Conservation (phyloP, 2,888 invertebrate genomes). For the Thereva unica region DNA sequence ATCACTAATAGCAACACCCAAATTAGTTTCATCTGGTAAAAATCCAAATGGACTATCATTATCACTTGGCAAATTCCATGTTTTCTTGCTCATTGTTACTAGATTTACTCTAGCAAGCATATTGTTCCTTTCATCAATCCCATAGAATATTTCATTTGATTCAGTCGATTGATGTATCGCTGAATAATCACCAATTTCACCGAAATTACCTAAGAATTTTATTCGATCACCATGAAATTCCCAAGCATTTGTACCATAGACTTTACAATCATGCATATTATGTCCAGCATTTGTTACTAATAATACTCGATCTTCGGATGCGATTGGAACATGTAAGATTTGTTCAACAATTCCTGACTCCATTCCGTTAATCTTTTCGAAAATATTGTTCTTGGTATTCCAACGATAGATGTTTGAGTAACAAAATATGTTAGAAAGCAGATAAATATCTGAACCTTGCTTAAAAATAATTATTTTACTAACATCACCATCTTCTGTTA, state of each 20-base stretch:
- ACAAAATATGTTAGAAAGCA: conserved; percentile 57
- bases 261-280: conserved; percentile 44
- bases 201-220: conserved; percentile 37
- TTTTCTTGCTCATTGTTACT: conserved; percentile 48
- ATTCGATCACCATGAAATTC: conserved; percentile 45
- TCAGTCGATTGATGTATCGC: conserved; percentile 41
- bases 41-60: conserved; percentile 43
- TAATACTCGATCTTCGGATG: conserved; percentile 43
- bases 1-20: conserved; percentile 54
- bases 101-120: conserved; percentile 49
- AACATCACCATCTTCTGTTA: conserved; percentile 31
- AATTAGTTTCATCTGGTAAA: conserved; percentile 42
- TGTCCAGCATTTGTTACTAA: conserved; percentile 50
- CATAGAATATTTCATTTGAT: conserved; percentile 54
- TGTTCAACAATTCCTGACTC: conserved; percentile 60
- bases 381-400: conserved; percentile 48
- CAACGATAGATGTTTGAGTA: conserved; percentile 58
- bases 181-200: conserved; percentile 47
- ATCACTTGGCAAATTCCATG: conserved; percentile 43
- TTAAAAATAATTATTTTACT: conserved; percentile 34
- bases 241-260: conserved; percentile 49
- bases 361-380: conserved; percentile 48
- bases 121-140: conserved; percentile 44
- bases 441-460: conserved; percentile 38
- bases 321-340: conserved; percentile 53